These are phyloP conservation scores for Drosophila kepulauana DNA, from an alignment of 1,140 invertebrate species.

Conservation along the genomic window DNA sequence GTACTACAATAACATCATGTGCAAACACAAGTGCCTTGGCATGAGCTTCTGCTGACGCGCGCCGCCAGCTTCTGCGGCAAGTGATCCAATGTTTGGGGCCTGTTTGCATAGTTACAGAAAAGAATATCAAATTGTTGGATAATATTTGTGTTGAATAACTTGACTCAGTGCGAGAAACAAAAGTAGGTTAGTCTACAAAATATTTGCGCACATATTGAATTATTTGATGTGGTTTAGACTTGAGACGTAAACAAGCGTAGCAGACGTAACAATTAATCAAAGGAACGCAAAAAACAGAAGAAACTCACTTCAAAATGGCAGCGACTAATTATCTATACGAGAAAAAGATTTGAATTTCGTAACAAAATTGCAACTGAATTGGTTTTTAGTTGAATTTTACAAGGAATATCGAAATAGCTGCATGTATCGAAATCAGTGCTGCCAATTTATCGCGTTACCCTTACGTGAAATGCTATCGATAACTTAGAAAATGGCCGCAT, in stretches of 20 bases:
- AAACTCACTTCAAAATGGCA: background rate
- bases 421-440: too few relatives aligned
- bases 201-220: conserved; percentile 47
- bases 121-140: conserved; percentile 67
- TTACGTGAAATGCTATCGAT: too few relatives aligned
- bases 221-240: conserved; percentile 12
- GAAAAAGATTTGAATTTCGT: background rate
- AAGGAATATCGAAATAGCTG: too few relatives aligned
- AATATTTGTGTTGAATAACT: conserved; percentile 50
- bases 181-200: conserved; percentile 60
- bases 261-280: conserved; percentile 9
- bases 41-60: conserved; percentile 56
- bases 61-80: conserved; percentile 50
- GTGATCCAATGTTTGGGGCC: conserved; percentile 49
- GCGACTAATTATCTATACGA: background rate
- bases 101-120: conserved; percentile 69
- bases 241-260: conserved; percentile 12
- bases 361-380: too few relatives aligned
- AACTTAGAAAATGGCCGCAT: too few relatives aligned
- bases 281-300: background rate
- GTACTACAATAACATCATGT: conserved; percentile 47
- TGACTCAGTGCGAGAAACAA: background rate
- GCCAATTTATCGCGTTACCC: too few relatives aligned
- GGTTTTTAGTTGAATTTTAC: background rate
- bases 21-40: conserved; percentile 72